phyloP scores from a whole-genome alignment of 2,888 invertebrate species.

The Ernsta delagoae region DNA sequence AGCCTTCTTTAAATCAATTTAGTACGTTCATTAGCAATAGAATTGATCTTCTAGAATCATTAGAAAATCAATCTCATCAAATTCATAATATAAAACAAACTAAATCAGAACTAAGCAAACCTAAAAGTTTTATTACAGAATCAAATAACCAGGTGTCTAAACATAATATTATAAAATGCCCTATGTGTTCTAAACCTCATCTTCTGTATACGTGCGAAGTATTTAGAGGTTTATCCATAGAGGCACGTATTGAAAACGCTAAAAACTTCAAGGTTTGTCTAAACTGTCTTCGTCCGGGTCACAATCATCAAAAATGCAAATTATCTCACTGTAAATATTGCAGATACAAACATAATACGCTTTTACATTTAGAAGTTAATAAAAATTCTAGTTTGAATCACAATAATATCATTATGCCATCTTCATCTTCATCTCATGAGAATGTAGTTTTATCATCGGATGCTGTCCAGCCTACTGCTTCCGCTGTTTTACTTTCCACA shows the following conservation, averaged over 20 bases:
- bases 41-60: conserved; percentile 33
- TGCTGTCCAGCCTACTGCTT: not conserved
- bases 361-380: conserved; percentile 16
- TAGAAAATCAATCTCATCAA: conserved; percentile 25
- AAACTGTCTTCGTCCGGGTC: conserved; percentile 33
- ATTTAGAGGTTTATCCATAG: conserved; percentile 7
- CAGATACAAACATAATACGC: not conserved
- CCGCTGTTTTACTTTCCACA: conserved; percentile 36
- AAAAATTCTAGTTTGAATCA: not conserved
- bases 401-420: not conserved
- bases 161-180: conserved; percentile 5
- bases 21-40: conserved; percentile 10
- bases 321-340: conserved; percentile 35
- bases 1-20: conserved; percentile 10
- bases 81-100: conserved; percentile 1
- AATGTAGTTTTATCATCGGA: not conserved
- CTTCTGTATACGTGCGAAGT: conserved; percentile 19
- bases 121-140: conserved; percentile 19
- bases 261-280: not conserved
- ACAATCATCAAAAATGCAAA: conserved; percentile 36
- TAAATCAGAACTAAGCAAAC: conserved; percentile 1
- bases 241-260: not conserved
- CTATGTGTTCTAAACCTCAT: conserved; percentile 12
- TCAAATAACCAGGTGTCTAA: not conserved
- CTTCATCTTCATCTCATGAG: conserved; percentile 6